Percentiles rank a stretch among this genome's conserved stretches.
These are phyloP conservation scores for Pseudomugil tenellus DNA, from an alignment of 2,797 vertebrate species.

Conservation along the genomic window DNA sequence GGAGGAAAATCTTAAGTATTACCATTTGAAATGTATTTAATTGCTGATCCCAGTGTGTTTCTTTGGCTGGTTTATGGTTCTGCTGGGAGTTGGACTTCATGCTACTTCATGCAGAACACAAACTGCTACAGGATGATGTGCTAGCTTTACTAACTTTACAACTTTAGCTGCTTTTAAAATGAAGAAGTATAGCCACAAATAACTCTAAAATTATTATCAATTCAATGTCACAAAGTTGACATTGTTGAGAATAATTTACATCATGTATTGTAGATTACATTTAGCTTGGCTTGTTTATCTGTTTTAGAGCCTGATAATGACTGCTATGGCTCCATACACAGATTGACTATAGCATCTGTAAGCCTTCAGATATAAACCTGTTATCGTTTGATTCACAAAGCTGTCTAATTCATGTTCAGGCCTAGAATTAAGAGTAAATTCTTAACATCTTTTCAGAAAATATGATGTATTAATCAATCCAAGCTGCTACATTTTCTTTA, in stretches of 20 bases:
- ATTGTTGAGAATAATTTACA: not conserved
- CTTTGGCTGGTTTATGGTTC: not conserved
- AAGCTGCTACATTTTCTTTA: not conserved
- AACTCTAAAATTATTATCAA: not conserved
- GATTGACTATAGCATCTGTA: not conserved
- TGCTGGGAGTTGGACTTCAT: not conserved
- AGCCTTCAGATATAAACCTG: not conserved
- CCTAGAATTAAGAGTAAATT: not conserved
- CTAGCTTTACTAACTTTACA: not conserved
- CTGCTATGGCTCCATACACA: not conserved
- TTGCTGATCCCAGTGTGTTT: not conserved
- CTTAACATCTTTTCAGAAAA: not conserved
- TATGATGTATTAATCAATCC: not conserved
- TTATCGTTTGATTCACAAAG: not conserved
- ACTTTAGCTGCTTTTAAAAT: not conserved
- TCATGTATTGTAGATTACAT: not conserved
- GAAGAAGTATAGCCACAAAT: not conserved
- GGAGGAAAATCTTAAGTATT: not conserved
- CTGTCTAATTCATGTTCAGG: not conserved
- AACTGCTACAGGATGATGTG: not conserved
- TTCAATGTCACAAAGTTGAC: not conserved
- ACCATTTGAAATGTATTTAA: not conserved
- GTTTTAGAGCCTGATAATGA: not conserved
- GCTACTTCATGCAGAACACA: not conserved
- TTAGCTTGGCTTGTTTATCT: slow-evolving; percentile 4